A percentile compares a stretch with the other conserved stretches of the same genome.
Evolutionary conservation across 1,140 invertebrate species (phyloP).

Genomic region (Lepidurus couesii): DNA sequence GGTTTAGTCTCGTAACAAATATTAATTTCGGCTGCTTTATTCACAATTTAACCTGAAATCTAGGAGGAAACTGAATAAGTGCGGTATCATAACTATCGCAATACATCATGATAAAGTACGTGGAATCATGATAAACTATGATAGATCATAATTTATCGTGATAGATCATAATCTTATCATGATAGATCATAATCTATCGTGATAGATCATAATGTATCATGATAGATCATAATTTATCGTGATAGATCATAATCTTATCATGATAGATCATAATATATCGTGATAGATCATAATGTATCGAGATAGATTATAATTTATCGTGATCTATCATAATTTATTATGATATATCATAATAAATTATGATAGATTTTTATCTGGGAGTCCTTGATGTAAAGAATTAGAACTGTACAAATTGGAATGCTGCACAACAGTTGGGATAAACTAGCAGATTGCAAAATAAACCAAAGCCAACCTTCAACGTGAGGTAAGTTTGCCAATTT

Average conservation of each 20-base stretch:
- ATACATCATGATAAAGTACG: neutral
- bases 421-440: no score
- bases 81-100: conserved; percentile 1
- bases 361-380: no score
- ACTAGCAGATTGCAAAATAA: no score
- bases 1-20: neutral
- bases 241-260: neutral
- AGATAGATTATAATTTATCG: no score
- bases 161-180: no score
- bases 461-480: no score
- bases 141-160: neutral
- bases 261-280: neutral
- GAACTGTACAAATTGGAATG: no score
- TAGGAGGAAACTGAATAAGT: neutral
- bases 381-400: no score
- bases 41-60: conserved; percentile 6
- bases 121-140: neutral
- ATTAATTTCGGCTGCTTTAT: conserved; percentile 6
- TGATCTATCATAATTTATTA: neutral
- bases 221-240: neutral
- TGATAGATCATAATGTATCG: neutral
- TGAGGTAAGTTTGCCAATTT: no score
- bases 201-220: no score
- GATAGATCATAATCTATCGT: neutral
- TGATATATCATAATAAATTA: neutral